phyloP scores from a whole-genome alignment of 37 sponge, comb jelly and placozoan species.

The Lycopodina hypogea region DNA sequence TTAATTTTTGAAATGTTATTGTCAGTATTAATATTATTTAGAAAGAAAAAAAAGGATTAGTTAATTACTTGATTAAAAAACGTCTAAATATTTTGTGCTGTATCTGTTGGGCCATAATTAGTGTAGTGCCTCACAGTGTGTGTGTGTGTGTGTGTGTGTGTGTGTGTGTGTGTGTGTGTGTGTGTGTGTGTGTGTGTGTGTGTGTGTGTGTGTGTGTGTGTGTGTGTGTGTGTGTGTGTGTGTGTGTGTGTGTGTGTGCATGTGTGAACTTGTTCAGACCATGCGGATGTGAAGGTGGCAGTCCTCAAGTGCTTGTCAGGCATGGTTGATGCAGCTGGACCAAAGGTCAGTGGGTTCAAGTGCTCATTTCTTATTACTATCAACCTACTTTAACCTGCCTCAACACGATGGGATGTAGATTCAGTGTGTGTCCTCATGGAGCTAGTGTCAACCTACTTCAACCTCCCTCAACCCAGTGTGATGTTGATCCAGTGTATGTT shows the following conservation, averaged over 20 bases:
- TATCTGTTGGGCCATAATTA: too few species aligned
- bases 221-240: neutral
- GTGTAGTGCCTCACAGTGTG: too few species aligned
- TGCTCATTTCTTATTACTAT: too few species aligned
- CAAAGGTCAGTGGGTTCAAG: slow-evolving; percentile 23
- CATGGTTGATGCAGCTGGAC: neutral
- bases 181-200: neutral
- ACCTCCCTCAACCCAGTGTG: too few species aligned
- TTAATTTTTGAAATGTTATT: too few species aligned
- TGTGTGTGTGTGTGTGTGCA: neutral
- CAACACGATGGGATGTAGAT: neutral
- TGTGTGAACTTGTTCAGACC: neutral
- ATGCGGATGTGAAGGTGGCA: slow-evolving; percentile 20
- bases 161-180: neutral
- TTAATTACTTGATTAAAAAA: too few species aligned
- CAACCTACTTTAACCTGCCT: neutral
- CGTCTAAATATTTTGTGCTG: too few species aligned
- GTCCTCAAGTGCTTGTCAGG: slow-evolving; percentile 18
- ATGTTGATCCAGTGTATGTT: too few species aligned
- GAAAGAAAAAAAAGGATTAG: too few species aligned
- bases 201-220: neutral
- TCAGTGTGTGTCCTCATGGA: too few species aligned
- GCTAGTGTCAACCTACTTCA: too few species aligned
- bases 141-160: neutral
- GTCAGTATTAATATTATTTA: too few species aligned